Percentiles rank a stretch among this genome's conserved stretches.
Conservation (phyloP, 2,797 vertebrate genomes). For the Urocyon cinereoargenteus region DNA sequence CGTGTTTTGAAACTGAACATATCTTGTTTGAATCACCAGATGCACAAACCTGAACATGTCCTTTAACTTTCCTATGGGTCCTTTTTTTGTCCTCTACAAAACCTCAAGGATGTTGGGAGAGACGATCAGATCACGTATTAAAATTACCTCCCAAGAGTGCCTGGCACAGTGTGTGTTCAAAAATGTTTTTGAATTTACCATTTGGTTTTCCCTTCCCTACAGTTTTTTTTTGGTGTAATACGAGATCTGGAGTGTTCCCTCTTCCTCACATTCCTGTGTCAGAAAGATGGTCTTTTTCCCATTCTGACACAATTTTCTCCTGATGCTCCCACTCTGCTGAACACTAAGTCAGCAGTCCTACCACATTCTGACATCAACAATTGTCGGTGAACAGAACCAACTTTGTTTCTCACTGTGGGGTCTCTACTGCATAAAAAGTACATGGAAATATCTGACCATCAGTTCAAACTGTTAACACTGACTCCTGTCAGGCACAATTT, state of each 20-base stretch:
- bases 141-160: background rate
- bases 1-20: background rate
- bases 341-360: background rate
- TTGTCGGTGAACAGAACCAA: background rate
- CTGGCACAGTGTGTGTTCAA: background rate
- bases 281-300: background rate
- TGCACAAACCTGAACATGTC: background rate
- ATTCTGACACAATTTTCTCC: background rate
- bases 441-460: background rate
- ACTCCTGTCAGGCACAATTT: background rate
- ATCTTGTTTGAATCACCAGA: background rate
- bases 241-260: background rate
- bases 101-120: background rate
- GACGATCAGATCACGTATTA: background rate
- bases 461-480: background rate
- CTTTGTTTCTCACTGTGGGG: background rate
- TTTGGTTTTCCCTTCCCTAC: background rate
- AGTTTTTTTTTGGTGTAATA: background rate
- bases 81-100: background rate
- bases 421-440: background rate
- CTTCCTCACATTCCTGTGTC: background rate
- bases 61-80: background rate
- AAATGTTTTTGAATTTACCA: background rate
- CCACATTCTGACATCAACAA: background rate
- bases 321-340: background rate